Evolutionary conservation across 1,140 invertebrate species (phyloP).

Genomic region (Drosophila neocordata): DNA sequence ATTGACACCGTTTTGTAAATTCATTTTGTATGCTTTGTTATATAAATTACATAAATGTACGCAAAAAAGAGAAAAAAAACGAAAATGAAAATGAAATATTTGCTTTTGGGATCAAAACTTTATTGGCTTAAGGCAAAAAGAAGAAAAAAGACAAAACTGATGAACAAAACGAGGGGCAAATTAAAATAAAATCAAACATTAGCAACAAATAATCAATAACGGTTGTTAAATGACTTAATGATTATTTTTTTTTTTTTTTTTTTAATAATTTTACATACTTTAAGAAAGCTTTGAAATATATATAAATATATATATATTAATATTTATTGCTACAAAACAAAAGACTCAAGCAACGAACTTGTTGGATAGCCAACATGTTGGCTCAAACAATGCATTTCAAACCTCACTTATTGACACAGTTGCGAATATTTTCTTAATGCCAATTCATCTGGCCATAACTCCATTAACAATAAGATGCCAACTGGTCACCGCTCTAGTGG

Average conservation of each 20-base stretch:
- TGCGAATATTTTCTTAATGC: slow-evolving; percentile 15
- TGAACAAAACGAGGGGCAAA: slow-evolving; percentile 31
- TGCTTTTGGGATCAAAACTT: slow-evolving; percentile 18
- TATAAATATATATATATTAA: no score
- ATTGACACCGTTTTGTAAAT: slow-evolving; percentile 68
- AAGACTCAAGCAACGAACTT: slow-evolving; percentile 69
- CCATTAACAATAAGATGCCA: slow-evolving; percentile 62
- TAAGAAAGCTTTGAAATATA: no score
- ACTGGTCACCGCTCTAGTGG: neutral
- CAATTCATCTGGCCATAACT: slow-evolving; percentile 45
- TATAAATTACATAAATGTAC: slow-evolving; percentile 57
- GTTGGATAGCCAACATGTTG: slow-evolving; percentile 41
- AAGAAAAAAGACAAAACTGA: slow-evolving; percentile 21
- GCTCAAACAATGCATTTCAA: slow-evolving; percentile 41
- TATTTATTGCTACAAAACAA: no score
- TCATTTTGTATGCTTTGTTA: slow-evolving; percentile 27
- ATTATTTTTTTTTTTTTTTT: slow-evolving; percentile 49
- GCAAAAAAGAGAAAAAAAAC: no score
- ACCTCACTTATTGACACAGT: slow-evolving; percentile 63
- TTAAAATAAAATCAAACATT: slow-evolving; percentile 53
- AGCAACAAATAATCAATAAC: slow-evolving; percentile 44
- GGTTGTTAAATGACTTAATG: slow-evolving; percentile 37
- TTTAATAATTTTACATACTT: neutral
- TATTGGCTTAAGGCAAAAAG: slow-evolving; percentile 12
- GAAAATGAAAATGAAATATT: slow-evolving; percentile 34